Evolutionary conservation across 2,113 vertebrate species (phyloP).

Genomic region (Cynoglossus semilaevis): DNA sequence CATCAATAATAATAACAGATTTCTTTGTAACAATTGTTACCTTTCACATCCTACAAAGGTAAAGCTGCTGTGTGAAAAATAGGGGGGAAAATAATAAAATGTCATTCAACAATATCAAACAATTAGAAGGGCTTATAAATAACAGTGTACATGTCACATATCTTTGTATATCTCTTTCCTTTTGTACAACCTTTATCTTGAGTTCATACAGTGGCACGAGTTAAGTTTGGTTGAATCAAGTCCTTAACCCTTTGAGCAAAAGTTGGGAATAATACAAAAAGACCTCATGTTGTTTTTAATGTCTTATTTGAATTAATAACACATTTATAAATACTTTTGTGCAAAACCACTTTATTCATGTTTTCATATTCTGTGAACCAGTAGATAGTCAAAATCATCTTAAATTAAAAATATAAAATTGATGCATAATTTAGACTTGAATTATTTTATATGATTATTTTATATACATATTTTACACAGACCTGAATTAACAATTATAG

Average conservation of each 20-base stretch:
- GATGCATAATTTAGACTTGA: slow-evolving; percentile 85
- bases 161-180: slow-evolving; percentile 94
- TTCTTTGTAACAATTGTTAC: slow-evolving; percentile 92
- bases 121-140: slow-evolving; percentile 92
- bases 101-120: slow-evolving; percentile 90
- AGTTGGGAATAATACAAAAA: slow-evolving; percentile 77
- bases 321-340: slow-evolving; percentile 88
- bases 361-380: slow-evolving; percentile 82
- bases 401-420: slow-evolving; percentile 86
- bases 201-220: slow-evolving; percentile 85
- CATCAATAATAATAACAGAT: no score
- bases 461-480: slow-evolving; percentile 82
- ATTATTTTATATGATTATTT: slow-evolving; percentile 68
- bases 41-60: slow-evolving; percentile 93
- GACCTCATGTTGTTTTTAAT: slow-evolving; percentile 51
- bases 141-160: slow-evolving; percentile 90
- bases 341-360: slow-evolving; percentile 90
- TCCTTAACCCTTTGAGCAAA: slow-evolving; percentile 98
- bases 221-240: slow-evolving; percentile 89
- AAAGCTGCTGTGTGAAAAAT: slow-evolving; percentile 91
- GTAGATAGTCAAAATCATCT: slow-evolving; percentile 80
- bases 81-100: slow-evolving; percentile 73
- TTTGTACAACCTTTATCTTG: slow-evolving; percentile 94
- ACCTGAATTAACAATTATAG: slow-evolving; percentile 73
- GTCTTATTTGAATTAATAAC: slow-evolving; percentile 80